These are phyloP conservation scores for Phoxinus phoxinus DNA, from an alignment of 2,113 vertebrate species.

Conservation along the genomic window DNA sequence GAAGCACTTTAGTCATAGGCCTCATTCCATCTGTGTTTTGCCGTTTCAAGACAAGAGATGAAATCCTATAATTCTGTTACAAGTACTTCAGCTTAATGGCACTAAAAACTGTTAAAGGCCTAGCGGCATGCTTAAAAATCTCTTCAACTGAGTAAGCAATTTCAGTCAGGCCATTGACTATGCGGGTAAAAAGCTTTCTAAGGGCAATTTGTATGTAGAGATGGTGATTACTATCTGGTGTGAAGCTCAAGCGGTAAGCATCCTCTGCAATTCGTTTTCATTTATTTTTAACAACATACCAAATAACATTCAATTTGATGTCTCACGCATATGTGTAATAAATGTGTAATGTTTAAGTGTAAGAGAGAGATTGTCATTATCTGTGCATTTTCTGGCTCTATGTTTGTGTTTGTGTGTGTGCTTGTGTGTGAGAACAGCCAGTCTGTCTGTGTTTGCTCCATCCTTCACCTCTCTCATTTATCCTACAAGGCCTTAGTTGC, in stretches of 20 bases:
- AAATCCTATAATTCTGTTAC: background rate
- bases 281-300: background rate
- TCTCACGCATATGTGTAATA: background rate
- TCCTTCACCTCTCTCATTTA: slow-evolving; percentile 73
- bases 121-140: background rate
- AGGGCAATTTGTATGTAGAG: slow-evolving; percentile 15
- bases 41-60: background rate
- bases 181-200: slow-evolving; percentile 10
- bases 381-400: slow-evolving; percentile 21
- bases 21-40: background rate
- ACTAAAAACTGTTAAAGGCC: slow-evolving; percentile 47
- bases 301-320: background rate
- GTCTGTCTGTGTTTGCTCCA: slow-evolving; percentile 69
- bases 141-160: slow-evolving; percentile 25
- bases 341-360: background rate
- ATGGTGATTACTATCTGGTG: slow-evolving; percentile 10
- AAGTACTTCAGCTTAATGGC: slow-evolving; percentile 43
- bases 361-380: slow-evolving; percentile 30
- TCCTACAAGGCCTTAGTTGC: slow-evolving; percentile 70
- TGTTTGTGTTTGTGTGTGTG: background rate
- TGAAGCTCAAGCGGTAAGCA: background rate
- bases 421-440: slow-evolving; percentile 58
- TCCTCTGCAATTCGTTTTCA: slow-evolving; percentile 25
- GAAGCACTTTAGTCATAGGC: background rate
- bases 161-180: slow-evolving; percentile 17